These are phyloP conservation scores for Pristiophorus japonicus DNA, from an alignment of 2,113 vertebrate genomes.

Conservation along the genomic window DNA sequence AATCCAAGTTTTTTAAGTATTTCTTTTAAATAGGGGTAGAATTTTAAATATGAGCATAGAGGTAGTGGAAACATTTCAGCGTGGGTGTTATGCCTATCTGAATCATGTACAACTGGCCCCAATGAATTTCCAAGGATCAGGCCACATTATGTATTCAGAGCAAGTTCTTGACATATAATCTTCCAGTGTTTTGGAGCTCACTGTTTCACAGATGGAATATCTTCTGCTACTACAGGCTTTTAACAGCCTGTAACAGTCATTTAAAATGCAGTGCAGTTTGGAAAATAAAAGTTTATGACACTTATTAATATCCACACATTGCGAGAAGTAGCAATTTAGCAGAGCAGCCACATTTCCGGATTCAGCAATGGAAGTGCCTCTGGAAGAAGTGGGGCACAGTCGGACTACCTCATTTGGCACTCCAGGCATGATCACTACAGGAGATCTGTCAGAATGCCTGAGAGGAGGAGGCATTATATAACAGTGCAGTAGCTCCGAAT, in stretches of 20 bases:
- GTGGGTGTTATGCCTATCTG: not conserved
- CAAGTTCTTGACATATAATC: slow-evolving; percentile 24
- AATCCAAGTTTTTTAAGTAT: no score
- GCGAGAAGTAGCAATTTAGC: not conserved
- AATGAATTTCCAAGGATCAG: not conserved
- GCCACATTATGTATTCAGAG: slow-evolving; percentile 16
- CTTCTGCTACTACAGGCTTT: not conserved
- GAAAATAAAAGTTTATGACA: not conserved
- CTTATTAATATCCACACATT: not conserved
- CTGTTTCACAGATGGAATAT: not conserved
- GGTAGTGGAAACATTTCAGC: not conserved
- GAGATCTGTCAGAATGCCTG: not conserved
- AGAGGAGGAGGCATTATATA: not conserved
- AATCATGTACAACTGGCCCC: not conserved
- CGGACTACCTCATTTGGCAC: not conserved
- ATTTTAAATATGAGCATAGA: not conserved
- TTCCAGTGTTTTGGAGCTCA: not conserved
- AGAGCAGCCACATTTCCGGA: not conserved
- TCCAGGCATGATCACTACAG: not conserved
- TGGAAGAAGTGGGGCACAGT: not conserved
- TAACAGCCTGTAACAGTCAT: not conserved
- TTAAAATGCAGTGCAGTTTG: not conserved
- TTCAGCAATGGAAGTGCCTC: not conserved
- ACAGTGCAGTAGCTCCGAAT: not conserved
- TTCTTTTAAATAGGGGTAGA: no score